A percentile compares a stretch with the other conserved stretches of the same genome.
Conservation (phyloP, 2,797 vertebrate genomes). For the Anas acuta region DNA sequence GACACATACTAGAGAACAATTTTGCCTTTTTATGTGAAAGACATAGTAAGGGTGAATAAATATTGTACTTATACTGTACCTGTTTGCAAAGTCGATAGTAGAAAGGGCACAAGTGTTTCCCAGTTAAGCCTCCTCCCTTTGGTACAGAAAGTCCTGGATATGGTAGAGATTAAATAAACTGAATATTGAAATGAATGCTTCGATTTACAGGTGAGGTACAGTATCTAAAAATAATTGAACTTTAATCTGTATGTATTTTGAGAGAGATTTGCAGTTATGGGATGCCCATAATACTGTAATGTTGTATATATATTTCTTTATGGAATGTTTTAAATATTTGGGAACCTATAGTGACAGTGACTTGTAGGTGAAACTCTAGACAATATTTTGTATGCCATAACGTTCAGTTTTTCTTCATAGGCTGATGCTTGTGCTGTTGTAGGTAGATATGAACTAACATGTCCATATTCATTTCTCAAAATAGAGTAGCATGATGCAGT, state of each 20-base stretch:
- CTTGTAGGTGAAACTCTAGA: neutral
- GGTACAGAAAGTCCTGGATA: neutral
- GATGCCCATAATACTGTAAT: neutral
- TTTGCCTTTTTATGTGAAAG: neutral
- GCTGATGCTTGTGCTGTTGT: neutral
- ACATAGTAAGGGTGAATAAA: neutral
- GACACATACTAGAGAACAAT: neutral
- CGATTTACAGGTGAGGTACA: neutral
- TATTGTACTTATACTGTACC: neutral
- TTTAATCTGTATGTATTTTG: neutral
- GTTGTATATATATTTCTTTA: neutral
- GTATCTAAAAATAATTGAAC: neutral
- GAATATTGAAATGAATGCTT: neutral
- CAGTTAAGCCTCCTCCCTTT: neutral
- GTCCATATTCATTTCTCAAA: neutral
- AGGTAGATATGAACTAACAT: neutral
- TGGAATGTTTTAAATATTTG: neutral
- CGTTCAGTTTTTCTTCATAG: neutral
- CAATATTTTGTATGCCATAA: neutral
- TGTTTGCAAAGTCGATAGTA: neutral
- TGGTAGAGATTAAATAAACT: neutral
- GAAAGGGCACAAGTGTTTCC: neutral
- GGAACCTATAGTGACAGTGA: neutral
- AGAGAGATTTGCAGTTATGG: neutral
- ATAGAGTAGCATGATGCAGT: neutral